A percentile compares a stretch with the other conserved stretches of the same genome.
Conservation (phyloP, 2,888 invertebrate species). For the Alcis repandata region DNA sequence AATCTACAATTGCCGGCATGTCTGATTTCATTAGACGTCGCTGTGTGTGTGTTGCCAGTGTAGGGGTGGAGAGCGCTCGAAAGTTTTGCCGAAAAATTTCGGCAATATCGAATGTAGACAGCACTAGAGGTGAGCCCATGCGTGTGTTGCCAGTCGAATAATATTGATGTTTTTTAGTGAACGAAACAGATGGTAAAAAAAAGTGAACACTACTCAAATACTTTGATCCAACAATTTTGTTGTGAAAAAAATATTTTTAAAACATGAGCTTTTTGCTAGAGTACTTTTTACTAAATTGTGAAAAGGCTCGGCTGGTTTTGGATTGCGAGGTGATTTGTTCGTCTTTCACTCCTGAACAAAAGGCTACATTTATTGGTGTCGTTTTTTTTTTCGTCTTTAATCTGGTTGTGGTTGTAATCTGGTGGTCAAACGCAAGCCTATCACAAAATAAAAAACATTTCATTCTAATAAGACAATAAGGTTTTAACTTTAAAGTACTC, state of each 20-base stretch:
- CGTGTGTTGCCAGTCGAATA: slow-evolving; percentile 30
- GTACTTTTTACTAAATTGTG: neutral
- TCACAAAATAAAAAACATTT: no score
- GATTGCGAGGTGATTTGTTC: no score
- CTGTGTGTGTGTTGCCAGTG: slow-evolving; percentile 63
- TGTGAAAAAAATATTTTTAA: neutral
- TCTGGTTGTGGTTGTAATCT: no score
- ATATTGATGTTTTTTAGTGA: slow-evolving; percentile 18
- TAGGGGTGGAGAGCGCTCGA: slow-evolving; percentile 56
- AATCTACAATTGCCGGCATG: slow-evolving; percentile 85
- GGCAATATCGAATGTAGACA: slow-evolving; percentile 54
- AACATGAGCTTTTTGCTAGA: neutral
- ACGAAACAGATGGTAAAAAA: slow-evolving; percentile 18
- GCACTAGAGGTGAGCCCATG: slow-evolving; percentile 44
- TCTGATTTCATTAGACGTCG: slow-evolving; percentile 80
- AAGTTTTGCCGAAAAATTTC: slow-evolving; percentile 57
- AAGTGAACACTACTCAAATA: neutral
- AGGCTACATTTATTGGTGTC: no score
- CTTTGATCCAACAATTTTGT: slow-evolving; percentile 1
- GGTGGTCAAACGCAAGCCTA: no score
- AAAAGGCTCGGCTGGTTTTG: no score
- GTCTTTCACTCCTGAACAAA: no score
- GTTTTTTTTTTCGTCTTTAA: no score
- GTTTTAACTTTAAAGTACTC: neutral
- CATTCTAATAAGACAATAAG: no score